Conservation (phyloP, 64 coral and sea anemone species). For the Actinia equina region DNA sequence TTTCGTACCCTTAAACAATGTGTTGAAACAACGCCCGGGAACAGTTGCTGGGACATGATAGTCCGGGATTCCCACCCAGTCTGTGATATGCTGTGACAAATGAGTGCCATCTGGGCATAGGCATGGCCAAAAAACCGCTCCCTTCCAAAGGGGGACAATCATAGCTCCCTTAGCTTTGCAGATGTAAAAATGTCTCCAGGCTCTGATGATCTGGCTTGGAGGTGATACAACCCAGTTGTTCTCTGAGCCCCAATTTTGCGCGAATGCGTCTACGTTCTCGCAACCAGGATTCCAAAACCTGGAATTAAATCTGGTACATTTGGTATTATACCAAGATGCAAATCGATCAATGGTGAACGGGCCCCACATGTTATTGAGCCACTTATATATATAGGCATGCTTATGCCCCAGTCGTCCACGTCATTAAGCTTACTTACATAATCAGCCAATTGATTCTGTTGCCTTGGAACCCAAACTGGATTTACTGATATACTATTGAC, state of each 20-base stretch:
- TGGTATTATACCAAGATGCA: slow-evolving; percentile 34
- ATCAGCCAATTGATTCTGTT: slow-evolving; percentile 36
- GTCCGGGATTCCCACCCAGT: slow-evolving; percentile 9
- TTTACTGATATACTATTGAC: slow-evolving; percentile 11
- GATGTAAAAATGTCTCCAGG: neutral
- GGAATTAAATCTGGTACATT: slow-evolving; percentile 29
- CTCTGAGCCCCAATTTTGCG: slow-evolving; percentile 12
- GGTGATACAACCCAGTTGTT: slow-evolving; percentile 35
- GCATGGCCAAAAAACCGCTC: slow-evolving; percentile 5
- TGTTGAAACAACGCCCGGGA: too few relatives aligned
- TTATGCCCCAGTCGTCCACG: slow-evolving; percentile 36
- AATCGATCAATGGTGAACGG: slow-evolving; percentile 42
- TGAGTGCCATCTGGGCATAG: slow-evolving; percentile 15
- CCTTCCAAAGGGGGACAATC: neutral
- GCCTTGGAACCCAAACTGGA: slow-evolving; percentile 32
- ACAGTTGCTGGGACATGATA: neutral
- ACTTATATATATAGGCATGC: slow-evolving; percentile 22
- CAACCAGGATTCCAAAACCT: slow-evolving; percentile 38
- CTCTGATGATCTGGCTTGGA: neutral
- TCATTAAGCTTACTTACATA: slow-evolving; percentile 48
- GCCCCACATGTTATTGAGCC: slow-evolving; percentile 18
- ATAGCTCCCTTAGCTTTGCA: slow-evolving; percentile 17
- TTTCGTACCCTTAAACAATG: too few relatives aligned
- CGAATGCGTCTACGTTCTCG: slow-evolving; percentile 43
- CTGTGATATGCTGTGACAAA: neutral